phyloP scores from a whole-genome alignment of 2,797 vertebrate genomes.

The Alauda arvensis region DNA sequence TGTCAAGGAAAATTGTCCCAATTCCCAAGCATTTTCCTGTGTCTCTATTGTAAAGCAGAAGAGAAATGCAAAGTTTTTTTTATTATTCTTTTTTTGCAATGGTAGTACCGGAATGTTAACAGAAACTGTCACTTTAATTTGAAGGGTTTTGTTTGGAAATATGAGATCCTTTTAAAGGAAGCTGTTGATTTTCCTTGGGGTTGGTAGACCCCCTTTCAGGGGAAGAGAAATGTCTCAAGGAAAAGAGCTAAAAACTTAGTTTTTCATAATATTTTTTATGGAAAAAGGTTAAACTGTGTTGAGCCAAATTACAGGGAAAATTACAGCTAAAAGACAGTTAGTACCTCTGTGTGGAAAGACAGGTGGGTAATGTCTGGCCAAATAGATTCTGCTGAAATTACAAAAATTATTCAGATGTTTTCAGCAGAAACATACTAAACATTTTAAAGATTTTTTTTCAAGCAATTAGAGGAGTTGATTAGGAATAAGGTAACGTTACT shows the following conservation, averaged over 20 bases:
- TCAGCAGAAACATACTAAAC: neutral
- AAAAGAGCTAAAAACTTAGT: neutral
- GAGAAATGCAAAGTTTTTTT: neutral
- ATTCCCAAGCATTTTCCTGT: neutral
- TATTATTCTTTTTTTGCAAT: neutral
- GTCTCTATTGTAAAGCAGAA: neutral
- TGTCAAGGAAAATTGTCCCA: neutral
- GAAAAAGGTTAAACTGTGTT: neutral
- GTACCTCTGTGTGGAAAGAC: neutral
- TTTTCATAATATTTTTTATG: neutral
- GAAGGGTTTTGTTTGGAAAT: neutral
- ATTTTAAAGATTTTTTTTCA: neutral
- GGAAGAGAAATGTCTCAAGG: neutral
- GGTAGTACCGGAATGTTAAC: neutral
- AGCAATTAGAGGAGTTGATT: neutral
- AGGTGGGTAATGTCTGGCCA: neutral
- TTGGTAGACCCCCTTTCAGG: neutral
- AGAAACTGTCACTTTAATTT: neutral
- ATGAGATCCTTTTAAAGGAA: neutral
- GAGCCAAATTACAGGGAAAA: neutral
- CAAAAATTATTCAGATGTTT: neutral
- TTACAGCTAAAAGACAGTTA: neutral
- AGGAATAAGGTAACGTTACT: neutral
- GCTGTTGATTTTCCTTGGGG: neutral
- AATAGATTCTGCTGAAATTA: neutral